A percentile compares a stretch with the other conserved stretches of the same genome.
Conservation (phyloP, 2,888 invertebrate species). For the Axea sp. region DNA sequence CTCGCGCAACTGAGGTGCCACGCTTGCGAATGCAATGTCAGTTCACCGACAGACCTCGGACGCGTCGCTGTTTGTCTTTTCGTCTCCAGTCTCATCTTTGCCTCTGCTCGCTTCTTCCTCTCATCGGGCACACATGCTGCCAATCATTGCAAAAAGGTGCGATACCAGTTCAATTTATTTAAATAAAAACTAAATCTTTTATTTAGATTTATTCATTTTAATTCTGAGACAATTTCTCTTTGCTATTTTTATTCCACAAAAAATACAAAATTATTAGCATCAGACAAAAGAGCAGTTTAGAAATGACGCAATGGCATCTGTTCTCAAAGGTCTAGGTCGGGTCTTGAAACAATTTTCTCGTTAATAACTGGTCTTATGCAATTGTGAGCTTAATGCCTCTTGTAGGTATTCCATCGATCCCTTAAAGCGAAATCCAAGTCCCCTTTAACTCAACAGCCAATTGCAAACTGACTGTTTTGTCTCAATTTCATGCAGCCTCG, state of each 20-base stretch:
- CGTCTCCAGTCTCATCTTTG: conserved; percentile 2
- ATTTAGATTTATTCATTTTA: too few species aligned
- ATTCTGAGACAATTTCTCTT: too few species aligned
- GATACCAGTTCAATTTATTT: background rate
- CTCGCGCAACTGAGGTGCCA: conserved; percentile 23
- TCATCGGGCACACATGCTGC: conserved; percentile 16
- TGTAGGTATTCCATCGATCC: conserved; percentile 32
- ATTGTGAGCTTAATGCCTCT: conserved; percentile 18
- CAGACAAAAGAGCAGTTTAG: too few species aligned
- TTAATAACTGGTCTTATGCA: conserved; percentile 16
- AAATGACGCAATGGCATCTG: conserved; percentile 18
- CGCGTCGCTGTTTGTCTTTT: conserved; percentile 28
- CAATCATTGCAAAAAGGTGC: conserved; percentile 35
- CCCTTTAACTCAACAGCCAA: background rate
- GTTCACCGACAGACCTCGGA: conserved; percentile 34
- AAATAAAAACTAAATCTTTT: too few species aligned
- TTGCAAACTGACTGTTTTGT: background rate
- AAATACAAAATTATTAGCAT: too few species aligned
- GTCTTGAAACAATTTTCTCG: conserved; percentile 25
- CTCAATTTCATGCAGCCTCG: conserved; percentile 16
- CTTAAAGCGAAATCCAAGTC: too few species aligned
- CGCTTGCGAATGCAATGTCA: conserved; percentile 35
- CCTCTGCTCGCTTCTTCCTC: background rate
- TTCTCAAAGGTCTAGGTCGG: conserved; percentile 17
- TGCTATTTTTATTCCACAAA: too few species aligned